Base-by-base conservation (phyloP, 2,888 invertebrate genomes). In the Ophion ventricosus region DNA sequence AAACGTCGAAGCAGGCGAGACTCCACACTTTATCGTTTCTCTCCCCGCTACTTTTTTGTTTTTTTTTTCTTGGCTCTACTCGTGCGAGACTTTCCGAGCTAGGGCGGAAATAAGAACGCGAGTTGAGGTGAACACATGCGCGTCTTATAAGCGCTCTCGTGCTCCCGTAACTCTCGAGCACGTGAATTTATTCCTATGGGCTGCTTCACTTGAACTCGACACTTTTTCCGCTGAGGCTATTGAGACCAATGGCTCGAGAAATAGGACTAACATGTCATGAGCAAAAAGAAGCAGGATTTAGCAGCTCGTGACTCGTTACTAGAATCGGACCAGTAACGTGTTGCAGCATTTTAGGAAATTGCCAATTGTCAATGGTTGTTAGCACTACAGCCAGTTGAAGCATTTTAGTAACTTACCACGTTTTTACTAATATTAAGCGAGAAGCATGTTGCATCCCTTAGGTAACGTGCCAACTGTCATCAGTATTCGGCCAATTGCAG, bases 1-100 rank as follows among this genome's bases (percentile, higher is more conserved):
- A 85, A 83, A 81, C 69, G 82, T 79, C 80, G 64, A 49, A 76
- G 77, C 63, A 75, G 70, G 77, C 84, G 77, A 83, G 81, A 85
- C 76, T 63, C 61, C 59, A 78, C 70, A 63, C 66, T 84, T 78
- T 49, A 83, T 75, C 82, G 75, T 84, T 57, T 80, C 73, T 14
- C 49, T 17, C 4, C 17, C 14, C 14, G n/a, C 29, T 63, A 5
- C 26, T 5, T 63, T 63, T 29, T 63, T 26, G n/a, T 59, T 20
- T 35, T n/a, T 49, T 35, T 61, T 75, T 49, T 84, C 74, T 83
- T 76, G 69, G 64, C 70, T 63, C 49, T 59, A 23, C 81, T 74
- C 78, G 78, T 54, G 64, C 74, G 59, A 78, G 81, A 84, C 54
- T 59, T 75, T 67, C 40, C 67, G 54, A 78, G 74, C 35, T 17